Evolutionary conservation across 2,888 invertebrate genomes (phyloP).

Genomic region (Thymelicus acteon): DNA sequence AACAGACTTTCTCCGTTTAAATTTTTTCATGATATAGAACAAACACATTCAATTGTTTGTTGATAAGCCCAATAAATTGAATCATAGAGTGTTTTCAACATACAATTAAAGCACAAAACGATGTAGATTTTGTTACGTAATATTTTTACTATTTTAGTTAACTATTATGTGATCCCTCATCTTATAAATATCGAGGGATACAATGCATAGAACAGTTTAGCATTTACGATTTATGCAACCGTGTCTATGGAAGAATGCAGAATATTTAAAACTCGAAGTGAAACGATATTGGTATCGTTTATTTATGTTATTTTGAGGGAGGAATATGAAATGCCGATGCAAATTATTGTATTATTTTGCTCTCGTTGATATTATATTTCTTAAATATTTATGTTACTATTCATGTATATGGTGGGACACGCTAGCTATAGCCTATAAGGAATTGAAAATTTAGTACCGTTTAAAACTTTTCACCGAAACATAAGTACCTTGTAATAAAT

Average conservation of each 20-base stretch:
- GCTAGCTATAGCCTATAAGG: background rate
- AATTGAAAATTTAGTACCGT: background rate
- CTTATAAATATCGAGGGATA: background rate
- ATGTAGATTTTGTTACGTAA: no score
- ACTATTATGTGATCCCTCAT: no score
- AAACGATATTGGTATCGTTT: slow-evolving; percentile 48
- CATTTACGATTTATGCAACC: slow-evolving; percentile 71
- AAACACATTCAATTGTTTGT: no score
- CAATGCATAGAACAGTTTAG: background rate
- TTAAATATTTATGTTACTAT: slow-evolving; percentile 10
- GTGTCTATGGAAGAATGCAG: slow-evolving; percentile 65
- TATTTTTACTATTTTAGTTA: no score
- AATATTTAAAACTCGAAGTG: slow-evolving; percentile 68
- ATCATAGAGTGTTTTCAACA: no score
- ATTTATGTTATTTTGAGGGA: slow-evolving; percentile 61
- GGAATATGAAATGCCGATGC: slow-evolving; percentile 32
- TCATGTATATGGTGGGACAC: background rate
- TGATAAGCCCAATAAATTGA: no score
- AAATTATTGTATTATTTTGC: slow-evolving; percentile 28
- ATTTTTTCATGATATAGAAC: no score
- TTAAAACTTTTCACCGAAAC: no score
- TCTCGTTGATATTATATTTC: slow-evolving; percentile 14
- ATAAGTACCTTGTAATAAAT: no score
- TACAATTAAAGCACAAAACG: no score
- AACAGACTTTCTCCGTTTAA: no score